Evolutionary conservation across 92 coral and sea anemone species (phyloP).

Genomic region (Meandrina meandrites): DNA sequence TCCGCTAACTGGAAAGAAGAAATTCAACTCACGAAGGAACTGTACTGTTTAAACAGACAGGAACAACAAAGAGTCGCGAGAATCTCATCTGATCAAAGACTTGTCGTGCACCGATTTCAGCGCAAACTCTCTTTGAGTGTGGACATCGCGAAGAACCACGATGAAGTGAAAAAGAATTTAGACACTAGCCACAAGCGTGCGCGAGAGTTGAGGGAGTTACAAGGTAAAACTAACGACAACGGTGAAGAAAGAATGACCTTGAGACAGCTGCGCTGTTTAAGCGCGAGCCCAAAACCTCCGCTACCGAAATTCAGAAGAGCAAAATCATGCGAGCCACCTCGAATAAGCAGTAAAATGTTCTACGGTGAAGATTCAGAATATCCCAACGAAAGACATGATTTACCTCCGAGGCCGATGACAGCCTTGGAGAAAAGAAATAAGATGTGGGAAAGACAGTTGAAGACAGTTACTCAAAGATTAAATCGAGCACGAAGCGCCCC

Average conservation of each 20-base stretch:
- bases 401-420: slow-evolving; percentile 87
- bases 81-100: slow-evolving; percentile 84
- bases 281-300: slow-evolving; percentile 82
- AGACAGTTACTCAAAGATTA: slow-evolving; percentile 75
- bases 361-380: slow-evolving; percentile 8
- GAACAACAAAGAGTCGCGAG: slow-evolving; percentile 82
- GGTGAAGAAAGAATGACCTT: slow-evolving; percentile 40
- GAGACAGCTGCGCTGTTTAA: slow-evolving; percentile 72
- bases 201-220: slow-evolving; percentile 7
- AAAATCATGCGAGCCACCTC: slow-evolving; percentile 64
- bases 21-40: slow-evolving; percentile 81
- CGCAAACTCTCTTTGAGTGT: slow-evolving; percentile 81
- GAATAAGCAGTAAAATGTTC: slow-evolving; percentile 3
- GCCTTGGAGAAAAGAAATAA: slow-evolving; percentile 79
- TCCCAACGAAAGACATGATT: neutral
- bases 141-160: slow-evolving; percentile 83
- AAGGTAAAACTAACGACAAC: slow-evolving; percentile 9
- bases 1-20: slow-evolving; percentile 99
- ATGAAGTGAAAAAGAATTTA: slow-evolving; percentile 51
- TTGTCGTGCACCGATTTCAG: slow-evolving; percentile 85
- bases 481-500: slow-evolving; percentile 96
- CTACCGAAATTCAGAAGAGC: slow-evolving; percentile 73
- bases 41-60: slow-evolving; percentile 79
- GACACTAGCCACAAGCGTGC: slow-evolving; percentile 34
- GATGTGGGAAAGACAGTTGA: slow-evolving; percentile 84